Conservation (phyloP, 2,797 vertebrate genomes). For the Sebastes aleutianus region DNA sequence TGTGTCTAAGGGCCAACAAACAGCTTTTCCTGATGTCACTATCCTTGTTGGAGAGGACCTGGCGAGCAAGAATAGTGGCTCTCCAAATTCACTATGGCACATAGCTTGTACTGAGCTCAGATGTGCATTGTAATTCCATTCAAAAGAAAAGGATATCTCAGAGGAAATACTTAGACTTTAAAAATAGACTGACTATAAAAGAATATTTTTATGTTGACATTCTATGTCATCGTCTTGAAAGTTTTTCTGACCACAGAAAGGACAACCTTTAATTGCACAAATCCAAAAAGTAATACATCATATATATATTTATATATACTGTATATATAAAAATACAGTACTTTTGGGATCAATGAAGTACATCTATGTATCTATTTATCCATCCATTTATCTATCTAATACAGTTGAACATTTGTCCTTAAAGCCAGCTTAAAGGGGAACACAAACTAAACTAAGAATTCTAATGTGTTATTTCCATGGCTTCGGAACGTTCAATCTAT, state of each 20-base stretch:
- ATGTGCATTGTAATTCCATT: background rate
- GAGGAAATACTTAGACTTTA: background rate
- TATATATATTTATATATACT: too few species aligned
- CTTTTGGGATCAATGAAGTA: too few species aligned
- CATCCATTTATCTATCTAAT: too few species aligned
- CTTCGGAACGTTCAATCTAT: background rate
- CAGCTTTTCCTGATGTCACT: background rate
- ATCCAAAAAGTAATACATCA: background rate
- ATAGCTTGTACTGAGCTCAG: background rate
- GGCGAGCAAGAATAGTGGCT: background rate
- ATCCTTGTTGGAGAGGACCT: background rate
- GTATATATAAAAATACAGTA: too few species aligned
- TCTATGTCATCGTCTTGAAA: background rate
- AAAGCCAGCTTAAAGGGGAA: too few species aligned
- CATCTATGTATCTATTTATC: too few species aligned
- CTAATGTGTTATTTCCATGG: background rate
- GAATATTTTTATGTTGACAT: background rate
- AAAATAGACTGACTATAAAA: background rate
- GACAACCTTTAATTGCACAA: background rate
- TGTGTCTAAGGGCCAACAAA: background rate
- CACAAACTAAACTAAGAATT: background rate
- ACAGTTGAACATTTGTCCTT: too few species aligned
- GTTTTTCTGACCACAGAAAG: background rate
- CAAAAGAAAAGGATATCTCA: background rate
- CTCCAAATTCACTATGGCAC: constrained; percentile 1